These are phyloP conservation scores for Amaurobius ferox DNA, from an alignment of 2,888 invertebrate genomes.

Conservation along the genomic window DNA sequence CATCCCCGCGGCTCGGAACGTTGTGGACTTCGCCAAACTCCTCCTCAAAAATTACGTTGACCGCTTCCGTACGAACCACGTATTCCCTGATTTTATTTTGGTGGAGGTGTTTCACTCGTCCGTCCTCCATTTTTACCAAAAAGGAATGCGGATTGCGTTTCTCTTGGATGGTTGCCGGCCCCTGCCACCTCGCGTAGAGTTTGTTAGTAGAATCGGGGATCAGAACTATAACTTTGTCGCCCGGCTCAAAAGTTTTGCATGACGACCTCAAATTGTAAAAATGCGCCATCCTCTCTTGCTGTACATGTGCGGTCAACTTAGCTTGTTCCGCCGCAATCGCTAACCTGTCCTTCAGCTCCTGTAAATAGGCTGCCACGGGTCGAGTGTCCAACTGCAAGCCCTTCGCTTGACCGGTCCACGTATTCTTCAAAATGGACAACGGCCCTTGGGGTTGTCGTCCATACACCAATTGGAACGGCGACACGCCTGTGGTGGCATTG, in stretches of 20 bases:
- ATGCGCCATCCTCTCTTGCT: background rate
- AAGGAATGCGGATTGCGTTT: background rate
- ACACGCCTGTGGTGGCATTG: background rate
- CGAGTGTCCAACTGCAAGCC: too few relatives aligned
- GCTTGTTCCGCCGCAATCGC: background rate
- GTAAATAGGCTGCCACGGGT: background rate
- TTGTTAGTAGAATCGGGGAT: background rate
- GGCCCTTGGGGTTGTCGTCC: background rate
- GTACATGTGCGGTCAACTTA: background rate
- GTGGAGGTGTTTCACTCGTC: background rate
- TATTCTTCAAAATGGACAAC: background rate
- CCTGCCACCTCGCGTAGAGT: background rate
- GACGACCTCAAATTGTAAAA: background rate
- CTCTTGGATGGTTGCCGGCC: background rate
- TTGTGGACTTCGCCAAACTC: background rate
- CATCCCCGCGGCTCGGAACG: background rate
- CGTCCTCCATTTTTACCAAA: background rate
- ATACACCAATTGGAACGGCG: constrained; percentile 7
- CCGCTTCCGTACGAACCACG: too few relatives aligned
- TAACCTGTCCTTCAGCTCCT: background rate
- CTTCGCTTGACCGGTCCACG: background rate
- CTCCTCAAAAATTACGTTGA: background rate
- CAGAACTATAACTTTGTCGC: background rate
- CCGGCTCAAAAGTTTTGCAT: background rate
- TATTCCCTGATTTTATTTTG: background rate